Percentiles rank a stretch among this genome's conserved stretches.
Conservation (phyloP, 53 echinoderm and acorn worm genomes). For the Echinarachnius parma region DNA sequence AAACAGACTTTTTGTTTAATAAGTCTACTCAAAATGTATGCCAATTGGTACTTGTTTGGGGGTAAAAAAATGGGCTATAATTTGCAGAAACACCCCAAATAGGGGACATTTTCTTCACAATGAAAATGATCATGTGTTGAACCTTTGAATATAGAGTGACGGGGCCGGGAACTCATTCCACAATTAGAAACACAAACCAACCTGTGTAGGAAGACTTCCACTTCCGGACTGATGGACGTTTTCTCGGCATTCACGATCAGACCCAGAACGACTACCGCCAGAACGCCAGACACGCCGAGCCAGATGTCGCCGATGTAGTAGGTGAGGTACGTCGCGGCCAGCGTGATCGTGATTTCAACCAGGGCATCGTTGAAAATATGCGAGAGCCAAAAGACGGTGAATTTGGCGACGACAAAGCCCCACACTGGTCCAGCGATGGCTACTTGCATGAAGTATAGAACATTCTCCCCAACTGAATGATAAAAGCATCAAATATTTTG, state of each 20-base stretch:
- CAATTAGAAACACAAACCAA: too few relatives aligned
- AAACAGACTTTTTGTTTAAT: too few relatives aligned
- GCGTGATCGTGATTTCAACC: constrained; percentile 93
- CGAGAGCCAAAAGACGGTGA: constrained; percentile 83
- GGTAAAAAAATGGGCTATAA: too few relatives aligned
- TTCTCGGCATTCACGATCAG: constrained; percentile 83
- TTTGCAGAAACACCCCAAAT: too few relatives aligned
- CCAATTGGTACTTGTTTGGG: too few relatives aligned
- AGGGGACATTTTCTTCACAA: too few relatives aligned
- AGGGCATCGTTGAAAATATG: constrained; percentile 96
- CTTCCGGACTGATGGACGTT: constrained; percentile 90
- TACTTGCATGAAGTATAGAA: constrained; percentile 73
- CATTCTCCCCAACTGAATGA: constrained; percentile 50
- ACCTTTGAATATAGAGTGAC: too few relatives aligned
- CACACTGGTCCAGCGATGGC: constrained; percentile 80
- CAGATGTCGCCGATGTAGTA: constrained; percentile 85
- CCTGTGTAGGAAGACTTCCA: constrained; percentile 96
- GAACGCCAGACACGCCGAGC: constrained; percentile 77
- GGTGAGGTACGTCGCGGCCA: constrained; percentile 84
- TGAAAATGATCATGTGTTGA: too few relatives aligned
- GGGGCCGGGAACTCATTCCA: too few relatives aligned
- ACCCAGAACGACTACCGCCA: constrained; percentile 85
- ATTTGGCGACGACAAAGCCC: constrained; percentile 65
- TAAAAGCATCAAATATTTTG: background rate
- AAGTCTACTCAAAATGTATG: too few relatives aligned